Evolutionary conservation across 2,888 invertebrate species (phyloP), one percentile per base, ranked within the genome.

Genomic region (Caenorhabditis angaria): DNA sequence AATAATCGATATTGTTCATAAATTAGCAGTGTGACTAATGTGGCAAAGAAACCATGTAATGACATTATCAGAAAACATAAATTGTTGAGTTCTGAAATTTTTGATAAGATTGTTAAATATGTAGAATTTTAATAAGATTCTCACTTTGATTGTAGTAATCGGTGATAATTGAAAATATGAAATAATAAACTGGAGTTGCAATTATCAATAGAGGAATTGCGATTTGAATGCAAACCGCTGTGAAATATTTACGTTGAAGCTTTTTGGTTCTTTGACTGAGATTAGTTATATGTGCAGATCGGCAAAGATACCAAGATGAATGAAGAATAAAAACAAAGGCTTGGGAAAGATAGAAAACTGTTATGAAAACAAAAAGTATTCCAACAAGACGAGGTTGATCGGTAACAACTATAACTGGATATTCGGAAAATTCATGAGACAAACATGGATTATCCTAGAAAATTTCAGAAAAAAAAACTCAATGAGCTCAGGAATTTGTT

Each of bases 101-200:
- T 41, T 10, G 60, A 61, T 54, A 12, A 47, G 41, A 35, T n/a
- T n/a, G n/a, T n/a, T n/a, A n/a, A 10, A 32, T 32, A 32, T 32
- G 6, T 32, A 29, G 22, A 12, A 10, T 18, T 54, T 48, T 1
- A n/a, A 47, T 24, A 14, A 55, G n/a, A n/a, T n/a, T n/a, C 64
- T 60, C 14, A 69, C 69, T 24, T 20, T 68, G 68, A 62, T 41
- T 68, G 22, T 68, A 58, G 63, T 63, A 63, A 0, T 55, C 55
- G 6, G 63, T 68, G 0, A 60, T 22, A 28, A 63, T 20, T 20
- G 68, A 68, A n/a, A 68, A 63, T 18, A 62, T 55, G 22, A 55
- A 18, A 32, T 55, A 68, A 20, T 14, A 47, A 2, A 60, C 55
- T 22, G 68, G 68, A n/a, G 28, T n/a, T 4, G 47, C 62, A 25